Conservation (phyloP, 2,888 invertebrate genomes). For the Carpatolechia fugitivella region DNA sequence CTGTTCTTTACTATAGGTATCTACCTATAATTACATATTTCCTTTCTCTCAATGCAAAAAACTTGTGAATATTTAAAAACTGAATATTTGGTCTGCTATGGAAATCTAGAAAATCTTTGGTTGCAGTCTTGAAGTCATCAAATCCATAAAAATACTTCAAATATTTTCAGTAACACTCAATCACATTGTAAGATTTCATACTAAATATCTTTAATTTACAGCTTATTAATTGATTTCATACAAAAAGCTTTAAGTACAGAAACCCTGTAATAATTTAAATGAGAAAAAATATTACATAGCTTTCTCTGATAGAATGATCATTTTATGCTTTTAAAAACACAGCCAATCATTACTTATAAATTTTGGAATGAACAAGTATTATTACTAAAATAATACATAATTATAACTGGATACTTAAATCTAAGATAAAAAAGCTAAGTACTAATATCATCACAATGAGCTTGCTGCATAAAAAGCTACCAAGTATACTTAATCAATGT, state of each 20-base stretch:
- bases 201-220: background rate
- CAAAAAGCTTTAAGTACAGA: slow-evolving; percentile 8
- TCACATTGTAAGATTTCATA: background rate
- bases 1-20: too few species aligned
- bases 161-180: background rate
- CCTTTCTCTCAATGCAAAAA: too few species aligned
- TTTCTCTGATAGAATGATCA: background rate
- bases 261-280: background rate
- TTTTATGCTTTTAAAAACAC: slow-evolving; percentile 8
- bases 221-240: background rate
- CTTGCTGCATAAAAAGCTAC: slow-evolving; percentile 57
- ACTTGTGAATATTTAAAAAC: too few species aligned
- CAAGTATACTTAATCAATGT: slow-evolving; percentile 19
- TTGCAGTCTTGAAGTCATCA: slow-evolving; percentile 20
- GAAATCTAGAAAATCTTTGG: slow-evolving; percentile 49
- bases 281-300: background rate
- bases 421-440: slow-evolving; percentile 73
- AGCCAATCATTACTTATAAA: slow-evolving; percentile 32
- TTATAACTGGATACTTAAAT: slow-evolving; percentile 44
- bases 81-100: too few species aligned
- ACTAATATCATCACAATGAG: slow-evolving; percentile 71
- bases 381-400: slow-evolving; percentile 49
- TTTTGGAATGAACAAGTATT: slow-evolving; percentile 73
- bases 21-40: too few species aligned
- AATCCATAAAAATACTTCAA: background rate